These are phyloP conservation scores for Xylota sylvarum DNA, from an alignment of 2,888 invertebrate genomes.

Conservation along the genomic window DNA sequence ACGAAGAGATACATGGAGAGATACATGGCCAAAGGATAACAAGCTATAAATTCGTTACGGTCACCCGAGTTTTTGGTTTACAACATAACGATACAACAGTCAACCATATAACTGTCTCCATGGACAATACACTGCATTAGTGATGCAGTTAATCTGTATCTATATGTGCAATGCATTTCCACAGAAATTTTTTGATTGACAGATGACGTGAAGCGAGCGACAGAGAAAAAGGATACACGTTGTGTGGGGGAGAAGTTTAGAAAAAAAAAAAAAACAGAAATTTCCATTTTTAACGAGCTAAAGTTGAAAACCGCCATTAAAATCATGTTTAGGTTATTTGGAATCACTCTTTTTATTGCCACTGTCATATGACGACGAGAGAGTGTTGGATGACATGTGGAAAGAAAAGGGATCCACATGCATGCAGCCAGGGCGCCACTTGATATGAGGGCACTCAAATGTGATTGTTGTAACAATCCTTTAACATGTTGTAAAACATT, in stretches of 20 bases:
- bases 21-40: conserved; percentile 31
- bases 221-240: conserved; percentile 12
- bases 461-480: conserved; percentile 62
- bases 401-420: conserved; percentile 15
- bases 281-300: conserved; percentile 71
- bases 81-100: conserved; percentile 30
- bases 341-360: conserved; percentile 55
- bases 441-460: conserved; percentile 63
- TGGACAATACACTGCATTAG: conserved; percentile 65
- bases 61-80: conserved; percentile 65
- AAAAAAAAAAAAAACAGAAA: background rate
- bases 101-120: conserved; percentile 52
- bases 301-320: conserved; percentile 59
- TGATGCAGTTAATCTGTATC: conserved; percentile 59
- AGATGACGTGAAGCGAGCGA: conserved; percentile 27
- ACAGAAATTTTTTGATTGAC: conserved; percentile 70
- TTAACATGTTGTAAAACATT: conserved; percentile 67
- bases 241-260: background rate
- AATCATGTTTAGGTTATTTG: conserved; percentile 59
- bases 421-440: conserved; percentile 58
- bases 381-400: conserved; percentile 47
- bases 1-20: background rate
- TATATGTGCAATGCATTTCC: conserved; percentile 36
- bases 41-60: conserved; percentile 65
- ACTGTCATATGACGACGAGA: conserved; percentile 41